These are phyloP conservation scores for Irena cyanogastra DNA, from an alignment of 2,113 vertebrate species.

Conservation along the genomic window DNA sequence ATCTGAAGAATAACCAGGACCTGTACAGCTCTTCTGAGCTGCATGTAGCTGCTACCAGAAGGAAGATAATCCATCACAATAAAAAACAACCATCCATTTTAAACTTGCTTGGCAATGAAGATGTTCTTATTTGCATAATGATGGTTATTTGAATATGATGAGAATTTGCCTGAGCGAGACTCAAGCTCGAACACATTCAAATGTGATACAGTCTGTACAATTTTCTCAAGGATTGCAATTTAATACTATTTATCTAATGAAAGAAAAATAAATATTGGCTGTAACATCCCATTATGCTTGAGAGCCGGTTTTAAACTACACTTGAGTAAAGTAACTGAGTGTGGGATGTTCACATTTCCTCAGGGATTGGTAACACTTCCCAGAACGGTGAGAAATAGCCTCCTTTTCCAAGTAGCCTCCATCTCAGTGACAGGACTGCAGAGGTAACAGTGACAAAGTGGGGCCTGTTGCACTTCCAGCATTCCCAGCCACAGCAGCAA, in stretches of 20 bases:
- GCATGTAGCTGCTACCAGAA: background rate
- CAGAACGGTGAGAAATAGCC: background rate
- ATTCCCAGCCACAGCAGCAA: background rate
- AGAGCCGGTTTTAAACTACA: conserved; percentile 23
- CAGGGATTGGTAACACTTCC: background rate
- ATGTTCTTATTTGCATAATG: conserved; percentile 68
- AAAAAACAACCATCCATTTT: conserved; percentile 65
- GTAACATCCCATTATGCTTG: conserved; percentile 49
- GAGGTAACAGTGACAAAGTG: background rate
- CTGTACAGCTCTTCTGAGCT: background rate
- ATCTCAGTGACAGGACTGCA: background rate
- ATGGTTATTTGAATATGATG: conserved; percentile 67
- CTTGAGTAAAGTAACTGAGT: conserved; percentile 31
- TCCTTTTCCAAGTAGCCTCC: background rate
- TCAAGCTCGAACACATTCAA: conserved; percentile 62
- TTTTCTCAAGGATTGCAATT: conserved; percentile 70
- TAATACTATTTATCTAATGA: conserved; percentile 73
- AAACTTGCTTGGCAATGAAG: conserved; percentile 43
- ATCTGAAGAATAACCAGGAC: background rate
- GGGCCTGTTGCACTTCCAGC: background rate
- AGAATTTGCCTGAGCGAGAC: conserved; percentile 59
- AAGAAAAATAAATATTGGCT: conserved; percentile 69
- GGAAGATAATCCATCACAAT: conserved; percentile 48
- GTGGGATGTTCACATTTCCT: conserved; percentile 14
- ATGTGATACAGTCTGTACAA: conserved; percentile 33